Evolutionary conservation across 2,113 vertebrate genomes (phyloP), one percentile per base, ranked within the genome.

Genomic region (Acanthochromis polyacanthus): DNA sequence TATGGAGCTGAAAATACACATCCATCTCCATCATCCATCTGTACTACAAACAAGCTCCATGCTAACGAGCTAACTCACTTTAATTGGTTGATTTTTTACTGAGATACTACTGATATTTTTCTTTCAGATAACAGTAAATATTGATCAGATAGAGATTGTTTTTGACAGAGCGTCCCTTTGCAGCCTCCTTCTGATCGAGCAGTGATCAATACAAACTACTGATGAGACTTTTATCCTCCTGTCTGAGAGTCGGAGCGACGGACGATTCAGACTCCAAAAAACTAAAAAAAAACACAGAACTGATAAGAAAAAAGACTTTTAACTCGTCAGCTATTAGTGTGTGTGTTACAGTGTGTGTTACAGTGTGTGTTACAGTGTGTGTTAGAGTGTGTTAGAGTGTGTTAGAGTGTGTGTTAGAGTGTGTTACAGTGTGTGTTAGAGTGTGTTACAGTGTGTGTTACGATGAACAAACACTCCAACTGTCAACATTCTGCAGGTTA

Each of bases 401-500:
- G 82, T 75, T 48, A 80, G 32, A 80, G 32, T 78, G 22, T 76
- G 60, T 64, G 70, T 78, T 32, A 36, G 48, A 60, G 81, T 79
- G 58, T 56, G 58, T 77, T 25, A 25, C 25, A 25, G 69, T 74
- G 36, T 74, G 36, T 61, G 80, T 68, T 66, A 59, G 57, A 80
- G 76, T 66, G 14, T 62, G 60, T 73, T 81, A 90, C 80, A 85
- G 46, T 80, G 69, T 80, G 69, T 75, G 78, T 70, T 45, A 16
- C 67, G 72, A 62, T 80, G 83, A 81, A 71, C 85, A 67, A 76
- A 80, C 81, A 53, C 25, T 25, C 69, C 52, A 82, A 5, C 60
- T 84, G 92, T 93, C 92, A 92, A 91, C 86, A 88, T 66, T 58
- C 32, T 66, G 58, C 56, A 78, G 88, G 85, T 92, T 76, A 93